These are phyloP conservation scores for Polyodon spathula DNA, from an alignment of 2,113 vertebrate genomes.

Conservation along the genomic window DNA sequence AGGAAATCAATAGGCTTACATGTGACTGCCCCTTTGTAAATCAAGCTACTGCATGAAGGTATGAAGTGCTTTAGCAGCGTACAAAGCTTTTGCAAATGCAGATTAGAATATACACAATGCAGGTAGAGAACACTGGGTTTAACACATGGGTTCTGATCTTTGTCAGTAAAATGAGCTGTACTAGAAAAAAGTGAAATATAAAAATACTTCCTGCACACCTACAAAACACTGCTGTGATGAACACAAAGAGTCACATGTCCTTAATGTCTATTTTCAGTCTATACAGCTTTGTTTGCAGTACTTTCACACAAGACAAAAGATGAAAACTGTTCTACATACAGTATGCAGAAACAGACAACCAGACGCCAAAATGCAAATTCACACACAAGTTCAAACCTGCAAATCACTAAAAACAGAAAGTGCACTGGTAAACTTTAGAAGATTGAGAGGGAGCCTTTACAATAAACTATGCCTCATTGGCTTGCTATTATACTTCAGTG, in stretches of 20 bases:
- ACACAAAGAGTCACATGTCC: neutral
- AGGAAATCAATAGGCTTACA: neutral
- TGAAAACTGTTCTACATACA: neutral
- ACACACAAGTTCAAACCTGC: neutral
- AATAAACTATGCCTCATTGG: neutral
- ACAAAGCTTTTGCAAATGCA: neutral
- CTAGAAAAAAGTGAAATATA: neutral
- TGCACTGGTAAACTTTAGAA: neutral
- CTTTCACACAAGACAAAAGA: neutral
- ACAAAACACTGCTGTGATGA: neutral
- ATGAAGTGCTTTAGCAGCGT: neutral
- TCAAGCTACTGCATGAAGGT: neutral
- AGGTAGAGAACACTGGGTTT: neutral
- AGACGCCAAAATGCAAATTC: neutral
- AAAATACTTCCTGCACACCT: neutral
- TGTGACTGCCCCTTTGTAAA: neutral
- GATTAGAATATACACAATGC: neutral
- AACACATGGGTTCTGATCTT: conserved; percentile 4
- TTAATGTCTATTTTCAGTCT: neutral
- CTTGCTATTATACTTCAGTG: neutral
- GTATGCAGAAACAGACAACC: neutral
- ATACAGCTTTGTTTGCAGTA: neutral
- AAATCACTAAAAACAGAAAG: neutral
- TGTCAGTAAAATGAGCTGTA: neutral
- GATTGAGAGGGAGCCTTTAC: neutral